These are phyloP conservation scores for Drosophila elegans DNA, from an alignment of 1,140 invertebrate species.

Conservation along the genomic window DNA sequence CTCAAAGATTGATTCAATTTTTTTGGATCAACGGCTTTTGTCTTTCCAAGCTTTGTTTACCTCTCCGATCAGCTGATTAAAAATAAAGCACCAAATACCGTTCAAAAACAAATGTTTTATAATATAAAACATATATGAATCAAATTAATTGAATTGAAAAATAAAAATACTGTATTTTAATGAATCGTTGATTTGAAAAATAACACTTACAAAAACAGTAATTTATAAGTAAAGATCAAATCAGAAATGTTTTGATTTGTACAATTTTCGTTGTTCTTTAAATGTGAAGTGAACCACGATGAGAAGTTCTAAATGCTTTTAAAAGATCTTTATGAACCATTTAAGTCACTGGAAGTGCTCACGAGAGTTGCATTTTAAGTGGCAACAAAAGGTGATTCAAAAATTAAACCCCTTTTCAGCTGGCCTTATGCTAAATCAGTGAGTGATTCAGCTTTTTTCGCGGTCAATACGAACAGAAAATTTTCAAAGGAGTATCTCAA, in stretches of 20 bases:
- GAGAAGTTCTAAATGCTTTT: conserved; percentile 5
- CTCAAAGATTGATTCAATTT: conserved; percentile 18
- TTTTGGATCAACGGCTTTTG: conserved; percentile 29
- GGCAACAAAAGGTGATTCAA: conserved; percentile 32
- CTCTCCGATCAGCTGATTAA: conserved; percentile 39
- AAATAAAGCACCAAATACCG: conserved; percentile 11
- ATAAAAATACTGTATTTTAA: no score
- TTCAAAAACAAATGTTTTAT: not conserved
- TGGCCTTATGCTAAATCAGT: conserved; percentile 5
- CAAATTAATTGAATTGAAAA: no score
- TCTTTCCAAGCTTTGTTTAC: conserved; percentile 50
- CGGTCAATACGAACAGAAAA: conserved; percentile 21
- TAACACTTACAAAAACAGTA: no score
- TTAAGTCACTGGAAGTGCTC: conserved; percentile 11
- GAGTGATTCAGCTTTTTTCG: conserved; percentile 36
- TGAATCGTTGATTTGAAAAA: no score
- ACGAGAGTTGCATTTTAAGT: conserved; percentile 30
- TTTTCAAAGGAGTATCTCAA: conserved; percentile 9
- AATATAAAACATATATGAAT: no score
- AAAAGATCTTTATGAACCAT: conserved; percentile 9
- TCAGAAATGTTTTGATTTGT: no score
- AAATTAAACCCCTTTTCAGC: conserved; percentile 5
- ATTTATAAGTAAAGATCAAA: no score
- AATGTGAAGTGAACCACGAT: not conserved
- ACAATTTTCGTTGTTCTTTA: not conserved